phyloP scores from a whole-genome alignment of 2,113 vertebrate species.

The Neofelis nebulosa region DNA sequence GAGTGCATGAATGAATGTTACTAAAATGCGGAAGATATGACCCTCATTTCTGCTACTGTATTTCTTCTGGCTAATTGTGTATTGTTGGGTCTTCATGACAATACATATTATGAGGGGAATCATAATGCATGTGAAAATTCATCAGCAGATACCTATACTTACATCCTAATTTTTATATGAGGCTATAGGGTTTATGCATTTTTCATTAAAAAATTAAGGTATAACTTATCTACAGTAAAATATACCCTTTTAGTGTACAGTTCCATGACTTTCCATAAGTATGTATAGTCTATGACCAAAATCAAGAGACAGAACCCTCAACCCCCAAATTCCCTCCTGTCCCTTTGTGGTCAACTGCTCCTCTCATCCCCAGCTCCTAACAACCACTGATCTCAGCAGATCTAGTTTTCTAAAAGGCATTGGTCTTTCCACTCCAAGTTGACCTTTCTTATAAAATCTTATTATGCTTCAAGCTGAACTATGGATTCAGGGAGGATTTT shows the following conservation, averaged over 20 bases:
- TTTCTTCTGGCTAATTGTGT: not conserved
- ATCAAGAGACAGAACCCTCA: not conserved
- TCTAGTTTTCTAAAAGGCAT: not conserved
- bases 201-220: not conserved
- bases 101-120: not conserved
- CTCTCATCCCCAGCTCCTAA: not conserved
- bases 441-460: slow-evolving; percentile 28
- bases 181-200: not conserved
- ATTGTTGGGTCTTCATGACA: not conserved
- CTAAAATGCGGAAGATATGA: not conserved
- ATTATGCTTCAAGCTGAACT: not conserved
- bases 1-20: not conserved
- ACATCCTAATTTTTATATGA: not conserved
- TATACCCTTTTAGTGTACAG: not conserved
- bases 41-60: not conserved
- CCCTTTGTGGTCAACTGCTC: not conserved
- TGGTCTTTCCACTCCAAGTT: not conserved
- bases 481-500: not conserved
- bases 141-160: not conserved
- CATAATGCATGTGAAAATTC: not conserved
- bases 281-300: not conserved
- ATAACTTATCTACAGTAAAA: not conserved
- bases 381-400: not conserved
- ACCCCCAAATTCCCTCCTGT: not conserved
- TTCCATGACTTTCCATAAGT: not conserved